These are phyloP conservation scores for Parazoanthus swiftii DNA, from an alignment of 92 coral and sea anemone genomes.

Conservation along the genomic window DNA sequence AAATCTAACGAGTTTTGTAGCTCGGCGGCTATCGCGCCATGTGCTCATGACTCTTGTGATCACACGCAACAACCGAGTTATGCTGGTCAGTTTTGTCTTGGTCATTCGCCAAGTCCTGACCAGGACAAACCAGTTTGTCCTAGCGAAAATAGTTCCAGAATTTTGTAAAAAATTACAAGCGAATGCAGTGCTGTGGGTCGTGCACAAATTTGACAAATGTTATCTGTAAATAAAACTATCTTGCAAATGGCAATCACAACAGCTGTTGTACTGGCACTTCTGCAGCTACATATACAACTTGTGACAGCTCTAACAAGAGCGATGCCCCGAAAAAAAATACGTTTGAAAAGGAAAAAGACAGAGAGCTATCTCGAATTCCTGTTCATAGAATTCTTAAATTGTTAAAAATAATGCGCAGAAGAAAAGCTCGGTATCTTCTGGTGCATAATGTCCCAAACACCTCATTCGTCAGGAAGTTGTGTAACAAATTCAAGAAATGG, in stretches of 20 bases:
- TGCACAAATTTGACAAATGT: too few species aligned
- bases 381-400: constrained; percentile 8
- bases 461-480: too few species aligned
- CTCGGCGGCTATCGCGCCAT: too few species aligned
- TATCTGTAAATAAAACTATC: too few species aligned
- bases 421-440: too few species aligned
- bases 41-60: background rate
- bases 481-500: too few species aligned
- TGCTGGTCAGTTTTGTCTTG: background rate
- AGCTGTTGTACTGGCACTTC: too few species aligned
- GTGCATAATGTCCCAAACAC: too few species aligned
- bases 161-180: constrained; percentile 27
- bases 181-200: constrained; percentile 33
- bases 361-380: background rate
- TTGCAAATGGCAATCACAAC: too few species aligned
- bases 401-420: background rate
- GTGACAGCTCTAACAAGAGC: constrained; percentile 5
- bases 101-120: constrained; percentile 35
- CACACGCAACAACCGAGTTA: background rate
- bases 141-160: constrained; percentile 19
- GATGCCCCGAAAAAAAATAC: background rate
- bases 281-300: constrained; percentile 29
- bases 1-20: too few species aligned
- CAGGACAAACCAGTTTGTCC: constrained; percentile 26
- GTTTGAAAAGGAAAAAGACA: constrained; percentile 8